Evolutionary conservation across 2,797 vertebrate genomes (phyloP).

Genomic region (Siniperca obscura): DNA sequence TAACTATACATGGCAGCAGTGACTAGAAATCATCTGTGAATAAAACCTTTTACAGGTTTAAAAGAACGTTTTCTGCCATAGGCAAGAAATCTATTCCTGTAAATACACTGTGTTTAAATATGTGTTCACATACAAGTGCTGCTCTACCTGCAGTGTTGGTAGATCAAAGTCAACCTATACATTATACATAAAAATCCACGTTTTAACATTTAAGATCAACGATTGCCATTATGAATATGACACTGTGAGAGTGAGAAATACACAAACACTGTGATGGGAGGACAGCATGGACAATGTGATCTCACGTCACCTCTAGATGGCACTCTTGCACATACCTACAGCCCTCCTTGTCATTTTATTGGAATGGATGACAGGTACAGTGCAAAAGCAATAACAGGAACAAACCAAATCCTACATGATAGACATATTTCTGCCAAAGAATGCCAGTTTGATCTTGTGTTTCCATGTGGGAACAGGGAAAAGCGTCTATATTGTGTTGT

Average conservation of each 20-base stretch:
- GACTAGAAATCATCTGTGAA: slow-evolving; percentile 38
- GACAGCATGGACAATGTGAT: slow-evolving; percentile 2
- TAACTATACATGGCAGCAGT: slow-evolving; percentile 34
- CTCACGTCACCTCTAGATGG: slow-evolving; percentile 65
- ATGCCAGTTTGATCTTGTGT: slow-evolving; percentile 49
- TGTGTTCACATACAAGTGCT: slow-evolving; percentile 60
- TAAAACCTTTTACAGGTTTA: slow-evolving; percentile 67
- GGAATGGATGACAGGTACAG: slow-evolving; percentile 40
- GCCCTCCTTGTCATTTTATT: neutral
- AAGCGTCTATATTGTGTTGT: slow-evolving; percentile 32
- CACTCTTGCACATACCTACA: slow-evolving; percentile 58
- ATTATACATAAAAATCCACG: slow-evolving; percentile 56
- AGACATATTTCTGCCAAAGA: slow-evolving; percentile 33
- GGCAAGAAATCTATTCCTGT: slow-evolving; percentile 62
- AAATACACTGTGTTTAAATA: slow-evolving; percentile 67
- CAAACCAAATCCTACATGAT: slow-evolving; percentile 26
- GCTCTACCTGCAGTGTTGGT: slow-evolving; percentile 47
- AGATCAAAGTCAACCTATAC: slow-evolving; percentile 50
- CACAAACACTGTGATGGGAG: slow-evolving; percentile 32
- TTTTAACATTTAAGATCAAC: slow-evolving; percentile 56
- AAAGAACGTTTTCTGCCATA: slow-evolving; percentile 62
- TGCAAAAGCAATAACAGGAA: slow-evolving; percentile 51
- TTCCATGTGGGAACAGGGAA: slow-evolving; percentile 50
- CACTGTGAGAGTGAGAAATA: slow-evolving; percentile 30
- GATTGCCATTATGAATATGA: slow-evolving; percentile 35